Percentiles rank a stretch among this genome's conserved stretches.
phyloP scores from a whole-genome alignment of 2,797 vertebrate species.

The Hoplostethus mediterraneus region DNA sequence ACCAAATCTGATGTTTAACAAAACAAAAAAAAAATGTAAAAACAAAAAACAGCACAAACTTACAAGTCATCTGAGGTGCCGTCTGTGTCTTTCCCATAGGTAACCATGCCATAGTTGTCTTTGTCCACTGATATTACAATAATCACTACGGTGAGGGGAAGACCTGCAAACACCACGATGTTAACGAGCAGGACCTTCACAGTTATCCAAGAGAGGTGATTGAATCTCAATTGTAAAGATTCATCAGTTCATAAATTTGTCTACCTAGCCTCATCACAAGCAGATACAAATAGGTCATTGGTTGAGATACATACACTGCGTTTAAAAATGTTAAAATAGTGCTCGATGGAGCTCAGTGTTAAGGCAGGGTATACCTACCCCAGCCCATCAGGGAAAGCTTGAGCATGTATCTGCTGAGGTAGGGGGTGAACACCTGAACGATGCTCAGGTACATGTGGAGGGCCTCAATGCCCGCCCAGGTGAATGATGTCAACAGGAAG shows the following conservation, averaged over 20 bases:
- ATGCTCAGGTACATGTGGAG: constrained; percentile 97
- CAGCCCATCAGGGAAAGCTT: constrained; percentile 94
- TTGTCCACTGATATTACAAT: constrained; percentile 88
- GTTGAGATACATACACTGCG: not conserved
- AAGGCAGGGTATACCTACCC: constrained; percentile 85
- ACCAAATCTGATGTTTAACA: too few species aligned
- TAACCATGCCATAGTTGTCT: constrained; percentile 89
- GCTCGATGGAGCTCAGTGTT: not conserved
- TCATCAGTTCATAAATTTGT: not conserved
- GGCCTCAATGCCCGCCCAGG: constrained; percentile 97
- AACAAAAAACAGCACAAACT: constrained; percentile 69
- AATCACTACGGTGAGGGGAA: constrained; percentile 89
- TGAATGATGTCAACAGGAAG: constrained; percentile 95
- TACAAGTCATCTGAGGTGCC: constrained; percentile 90
- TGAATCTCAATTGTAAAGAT: not conserved
- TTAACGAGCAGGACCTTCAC: not conserved
- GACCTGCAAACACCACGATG: constrained; percentile 77
- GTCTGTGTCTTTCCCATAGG: constrained; percentile 84
- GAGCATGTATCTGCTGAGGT: constrained; percentile 93
- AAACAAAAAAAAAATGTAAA: not conserved
- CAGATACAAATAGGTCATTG: too few species aligned
- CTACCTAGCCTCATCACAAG: too few species aligned
- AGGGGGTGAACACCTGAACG: constrained; percentile 95
- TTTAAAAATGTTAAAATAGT: not conserved
- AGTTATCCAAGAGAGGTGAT: not conserved